Percentiles rank a stretch among this genome's conserved stretches.
These are phyloP conservation scores for Taxidea taxus DNA, from an alignment of 2,113 vertebrate species.

Conservation along the genomic window DNA sequence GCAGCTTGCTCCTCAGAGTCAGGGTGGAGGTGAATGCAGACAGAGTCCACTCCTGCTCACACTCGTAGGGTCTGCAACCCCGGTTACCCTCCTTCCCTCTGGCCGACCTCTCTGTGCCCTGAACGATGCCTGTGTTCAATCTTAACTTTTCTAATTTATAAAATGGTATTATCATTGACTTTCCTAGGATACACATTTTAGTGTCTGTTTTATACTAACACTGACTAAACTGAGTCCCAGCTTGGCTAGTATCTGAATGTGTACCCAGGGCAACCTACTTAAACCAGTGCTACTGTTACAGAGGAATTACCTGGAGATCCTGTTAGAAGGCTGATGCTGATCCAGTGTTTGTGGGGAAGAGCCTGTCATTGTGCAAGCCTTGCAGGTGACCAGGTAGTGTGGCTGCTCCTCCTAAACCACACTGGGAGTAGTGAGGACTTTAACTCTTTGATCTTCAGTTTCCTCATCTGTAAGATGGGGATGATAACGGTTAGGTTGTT, in stretches of 20 bases:
- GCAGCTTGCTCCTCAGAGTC: not conserved
- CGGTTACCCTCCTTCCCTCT: not conserved
- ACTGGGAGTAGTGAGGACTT: not conserved
- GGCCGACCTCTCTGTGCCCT: not conserved
- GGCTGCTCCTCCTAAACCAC: not conserved
- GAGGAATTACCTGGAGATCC: not conserved
- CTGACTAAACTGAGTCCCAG: not conserved
- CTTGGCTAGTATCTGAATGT: not conserved
- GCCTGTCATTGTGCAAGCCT: not conserved
- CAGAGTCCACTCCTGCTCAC: not conserved
- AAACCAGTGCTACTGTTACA: not conserved
- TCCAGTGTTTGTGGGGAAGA: not conserved
- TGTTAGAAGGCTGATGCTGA: not conserved
- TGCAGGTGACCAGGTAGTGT: not conserved
- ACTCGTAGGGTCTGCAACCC: too few species aligned
- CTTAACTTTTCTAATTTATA: not conserved
- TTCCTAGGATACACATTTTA: not conserved
- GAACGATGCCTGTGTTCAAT: not conserved
- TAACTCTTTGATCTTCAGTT: not conserved
- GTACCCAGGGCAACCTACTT: not conserved
- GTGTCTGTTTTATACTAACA: not conserved
- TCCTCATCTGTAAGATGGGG: not conserved
- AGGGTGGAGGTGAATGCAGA: not conserved
- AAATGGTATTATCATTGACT: not conserved
- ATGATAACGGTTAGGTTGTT: not conserved